These are phyloP conservation scores for Chrysocyon brachyurus DNA, from an alignment of 2,797 vertebrate species.

Conservation along the genomic window DNA sequence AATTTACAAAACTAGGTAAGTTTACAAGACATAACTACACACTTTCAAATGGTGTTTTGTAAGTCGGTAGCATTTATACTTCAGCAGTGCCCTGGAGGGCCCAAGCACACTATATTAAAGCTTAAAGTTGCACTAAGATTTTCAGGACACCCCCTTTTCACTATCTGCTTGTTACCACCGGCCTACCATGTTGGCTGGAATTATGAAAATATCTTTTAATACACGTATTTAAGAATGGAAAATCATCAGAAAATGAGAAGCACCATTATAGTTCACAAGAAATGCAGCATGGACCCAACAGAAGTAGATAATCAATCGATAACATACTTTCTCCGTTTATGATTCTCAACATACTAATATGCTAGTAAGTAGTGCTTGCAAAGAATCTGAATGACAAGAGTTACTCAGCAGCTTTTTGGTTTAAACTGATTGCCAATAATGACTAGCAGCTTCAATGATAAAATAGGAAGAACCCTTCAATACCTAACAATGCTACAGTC, in stretches of 20 bases:
- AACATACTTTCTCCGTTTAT: slow-evolving; percentile 71
- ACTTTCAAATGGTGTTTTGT: background rate
- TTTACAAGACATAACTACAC: slow-evolving; percentile 5
- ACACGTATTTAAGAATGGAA: slow-evolving; percentile 82
- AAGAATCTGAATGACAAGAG: slow-evolving; percentile 76
- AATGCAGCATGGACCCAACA: slow-evolving; percentile 86
- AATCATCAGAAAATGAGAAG: slow-evolving; percentile 87
- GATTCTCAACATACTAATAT: slow-evolving; percentile 81
- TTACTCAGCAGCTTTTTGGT: slow-evolving; percentile 85
- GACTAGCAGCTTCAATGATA: slow-evolving; percentile 84
- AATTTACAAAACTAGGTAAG: slow-evolving; percentile 1
- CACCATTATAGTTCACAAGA: slow-evolving; percentile 87
- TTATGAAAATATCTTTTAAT: slow-evolving; percentile 85
- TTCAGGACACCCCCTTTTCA: slow-evolving; percentile 72
- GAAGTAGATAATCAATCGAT: slow-evolving; percentile 76
- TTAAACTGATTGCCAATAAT: slow-evolving; percentile 84
- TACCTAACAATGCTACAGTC: slow-evolving; percentile 79
- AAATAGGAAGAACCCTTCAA: slow-evolving; percentile 81
- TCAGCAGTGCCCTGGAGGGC: background rate
- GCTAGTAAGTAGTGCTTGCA: slow-evolving; percentile 71
- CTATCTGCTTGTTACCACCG: slow-evolving; percentile 75
- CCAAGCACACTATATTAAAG: background rate
- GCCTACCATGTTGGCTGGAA: slow-evolving; percentile 82
- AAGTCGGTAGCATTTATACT: background rate
- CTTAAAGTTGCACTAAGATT: background rate